Conservation (phyloP, 2,797 vertebrate genomes). For the Chiloscyllium punctatum region DNA sequence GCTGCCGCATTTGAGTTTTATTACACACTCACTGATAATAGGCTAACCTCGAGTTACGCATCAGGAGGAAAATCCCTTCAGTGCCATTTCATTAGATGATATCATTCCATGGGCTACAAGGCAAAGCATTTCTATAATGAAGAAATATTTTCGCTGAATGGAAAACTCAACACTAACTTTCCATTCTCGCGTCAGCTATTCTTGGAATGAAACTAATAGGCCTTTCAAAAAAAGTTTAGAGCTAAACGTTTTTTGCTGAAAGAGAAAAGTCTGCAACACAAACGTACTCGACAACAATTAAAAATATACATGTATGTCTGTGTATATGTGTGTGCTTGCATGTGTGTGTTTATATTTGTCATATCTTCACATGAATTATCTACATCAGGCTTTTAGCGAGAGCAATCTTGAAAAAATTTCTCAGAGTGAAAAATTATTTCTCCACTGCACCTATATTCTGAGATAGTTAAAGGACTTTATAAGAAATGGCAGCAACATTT, state of each 20-base stretch:
- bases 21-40: neutral
- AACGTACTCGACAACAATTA: neutral
- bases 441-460: neutral
- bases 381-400: neutral
- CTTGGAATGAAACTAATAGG: neutral
- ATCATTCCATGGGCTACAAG: neutral
- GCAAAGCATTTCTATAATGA: neutral
- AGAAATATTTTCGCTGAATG: constrained; percentile 10
- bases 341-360: neutral
- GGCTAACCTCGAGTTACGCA: neutral
- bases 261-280: neutral
- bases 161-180: neutral
- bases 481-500: neutral
- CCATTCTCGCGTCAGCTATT: neutral
- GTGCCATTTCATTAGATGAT: neutral
- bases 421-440: neutral
- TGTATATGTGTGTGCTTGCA: no score
- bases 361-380: neutral
- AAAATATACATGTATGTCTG: neutral
- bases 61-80: neutral
- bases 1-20: neutral
- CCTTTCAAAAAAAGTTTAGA: neutral
- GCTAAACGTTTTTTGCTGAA: neutral
- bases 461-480: neutral
- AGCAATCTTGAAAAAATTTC: neutral